These are phyloP conservation scores for Myotis myotis DNA, from an alignment of 2,797 vertebrate species.

Conservation along the genomic window DNA sequence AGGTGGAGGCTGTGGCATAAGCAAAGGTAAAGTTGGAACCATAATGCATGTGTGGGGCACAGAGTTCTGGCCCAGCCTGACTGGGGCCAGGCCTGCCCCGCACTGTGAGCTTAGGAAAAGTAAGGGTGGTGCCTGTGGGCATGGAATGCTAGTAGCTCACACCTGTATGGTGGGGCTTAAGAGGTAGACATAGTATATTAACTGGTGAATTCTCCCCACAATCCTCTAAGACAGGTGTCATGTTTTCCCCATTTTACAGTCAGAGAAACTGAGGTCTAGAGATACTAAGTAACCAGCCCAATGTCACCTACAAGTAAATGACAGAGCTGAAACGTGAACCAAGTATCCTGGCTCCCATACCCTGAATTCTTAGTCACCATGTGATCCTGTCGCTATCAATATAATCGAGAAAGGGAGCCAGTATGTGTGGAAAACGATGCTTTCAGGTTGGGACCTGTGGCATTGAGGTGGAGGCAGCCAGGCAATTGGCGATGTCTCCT, in stretches of 20 bases:
- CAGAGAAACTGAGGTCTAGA: neutral
- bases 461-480: neutral
- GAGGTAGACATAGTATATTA: neutral
- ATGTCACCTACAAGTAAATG: neutral
- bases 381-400: neutral
- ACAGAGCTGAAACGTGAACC: neutral
- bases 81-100: neutral
- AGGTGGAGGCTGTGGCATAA: accelerated
- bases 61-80: too few species aligned
- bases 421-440: neutral
- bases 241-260: neutral
- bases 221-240: neutral
- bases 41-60: too few species aligned
- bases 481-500: neutral
- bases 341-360: neutral
- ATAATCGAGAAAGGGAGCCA: neutral
- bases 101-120: neutral
- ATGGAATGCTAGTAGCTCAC: neutral
- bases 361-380: neutral
- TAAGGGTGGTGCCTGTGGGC: neutral
- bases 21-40: neutral
- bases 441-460: neutral
- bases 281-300: neutral
- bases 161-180: neutral
- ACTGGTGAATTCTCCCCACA: neutral